Base-by-base conservation (phyloP, 2,888 invertebrate species). In the Hesperia comma region DNA sequence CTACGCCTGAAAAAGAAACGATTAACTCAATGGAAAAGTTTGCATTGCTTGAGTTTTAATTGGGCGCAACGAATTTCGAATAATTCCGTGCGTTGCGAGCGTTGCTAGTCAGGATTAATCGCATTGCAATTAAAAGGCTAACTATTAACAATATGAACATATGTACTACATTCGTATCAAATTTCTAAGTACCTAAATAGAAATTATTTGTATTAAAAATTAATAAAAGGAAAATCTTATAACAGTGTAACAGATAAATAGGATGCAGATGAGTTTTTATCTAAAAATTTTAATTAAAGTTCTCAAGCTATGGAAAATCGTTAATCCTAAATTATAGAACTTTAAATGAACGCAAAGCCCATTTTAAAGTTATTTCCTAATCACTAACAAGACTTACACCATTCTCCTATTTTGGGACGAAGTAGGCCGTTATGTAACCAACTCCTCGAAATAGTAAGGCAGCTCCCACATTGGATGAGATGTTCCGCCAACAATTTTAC, bases 1-100 rank as follows among this genome's bases (percentile, higher is more conserved):
- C 54, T 15, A 54, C 71, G 68, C 63, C 54, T 67, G 54, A 51
- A 67, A 46, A 58, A 54, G 40, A 61, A 58, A 26, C 61, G 51
- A 43, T 61, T 60, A 17, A 15, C 58, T n/a, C 15, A 8, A 54
- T 17, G 32, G 33, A 54, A 54, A 54, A 54, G 54, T 54, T 54
- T 54, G 32, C 67, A 51, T 26, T 41, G 41, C 33, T 55, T 49
- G 8, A 26, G 51, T 26, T 14, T 51, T 26, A 26, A 14, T 26
- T 14, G 21, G 14, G 5, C 21, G 51, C 51, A 51, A 5, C 12
- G 21, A 14, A 26, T 26, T 49, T 19, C 19, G 2, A 49, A 49
- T 49, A 49, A 19, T 19, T 49, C 19, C 8, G 19, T 49, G 4
- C 10, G 6, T 8, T 10, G 4, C 19, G 0, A 49, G n/a, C 17